Evolutionary conservation across 2,113 vertebrate genomes (phyloP).

Genomic region (Microcebus lehilahytsara): DNA sequence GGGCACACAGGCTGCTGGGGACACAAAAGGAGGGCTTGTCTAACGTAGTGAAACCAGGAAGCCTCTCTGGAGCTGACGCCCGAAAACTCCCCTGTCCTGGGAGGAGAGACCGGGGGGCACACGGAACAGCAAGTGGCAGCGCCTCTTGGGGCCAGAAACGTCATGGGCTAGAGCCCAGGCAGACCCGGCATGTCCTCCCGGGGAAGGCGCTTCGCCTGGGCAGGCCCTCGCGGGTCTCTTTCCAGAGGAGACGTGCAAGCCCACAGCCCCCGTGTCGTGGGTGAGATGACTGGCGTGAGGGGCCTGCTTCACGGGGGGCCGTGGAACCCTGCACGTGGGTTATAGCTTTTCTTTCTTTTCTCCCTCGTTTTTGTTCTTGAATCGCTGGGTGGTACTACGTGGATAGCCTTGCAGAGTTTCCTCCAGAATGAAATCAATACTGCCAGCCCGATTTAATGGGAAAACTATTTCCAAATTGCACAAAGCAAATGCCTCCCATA

Average conservation of each 20-base stretch:
- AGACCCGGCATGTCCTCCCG: not conserved
- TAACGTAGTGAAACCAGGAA: not conserved
- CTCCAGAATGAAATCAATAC: conserved; percentile 32
- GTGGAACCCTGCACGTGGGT: not conserved
- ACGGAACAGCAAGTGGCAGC: fast-evolving
- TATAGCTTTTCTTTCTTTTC: not conserved
- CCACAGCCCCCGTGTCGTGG: not conserved
- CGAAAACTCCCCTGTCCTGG: not conserved
- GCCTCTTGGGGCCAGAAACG: not conserved
- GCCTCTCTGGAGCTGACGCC: not conserved
- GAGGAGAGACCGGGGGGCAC: not conserved
- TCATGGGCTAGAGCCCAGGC: not conserved
- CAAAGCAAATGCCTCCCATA: not conserved
- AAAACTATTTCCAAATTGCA: not conserved
- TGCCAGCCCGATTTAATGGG: not conserved
- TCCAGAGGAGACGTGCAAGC: too few species aligned
- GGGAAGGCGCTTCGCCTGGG: not conserved
- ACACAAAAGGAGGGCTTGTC: too few species aligned
- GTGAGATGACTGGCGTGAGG: fast-evolving
- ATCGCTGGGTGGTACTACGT: conserved; percentile 18
- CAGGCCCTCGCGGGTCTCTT: not conserved
- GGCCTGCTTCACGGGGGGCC: not conserved
- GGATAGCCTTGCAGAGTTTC: conserved; percentile 26
- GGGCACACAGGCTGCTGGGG: not conserved
- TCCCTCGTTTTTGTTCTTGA: not conserved